Evolutionary conservation across 2,888 invertebrate species (phyloP).

Genomic region (Nemurella pictetii): DNA sequence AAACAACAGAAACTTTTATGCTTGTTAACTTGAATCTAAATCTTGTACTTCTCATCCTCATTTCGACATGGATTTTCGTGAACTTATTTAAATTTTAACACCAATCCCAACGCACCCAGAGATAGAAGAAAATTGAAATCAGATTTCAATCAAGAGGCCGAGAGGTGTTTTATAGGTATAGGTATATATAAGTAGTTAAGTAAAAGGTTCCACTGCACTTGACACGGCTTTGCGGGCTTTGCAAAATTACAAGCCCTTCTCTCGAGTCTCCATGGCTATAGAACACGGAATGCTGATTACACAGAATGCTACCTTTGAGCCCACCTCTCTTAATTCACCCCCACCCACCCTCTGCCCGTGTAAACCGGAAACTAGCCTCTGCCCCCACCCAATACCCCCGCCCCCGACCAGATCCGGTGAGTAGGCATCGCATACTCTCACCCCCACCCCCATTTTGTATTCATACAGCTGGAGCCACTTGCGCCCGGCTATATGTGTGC

Average conservation of each 20-base stretch:
- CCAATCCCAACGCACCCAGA: background rate
- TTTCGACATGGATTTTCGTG: background rate
- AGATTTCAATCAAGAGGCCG: background rate
- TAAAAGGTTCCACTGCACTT: background rate
- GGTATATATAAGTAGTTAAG: background rate
- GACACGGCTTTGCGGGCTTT: background rate
- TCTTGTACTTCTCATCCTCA: background rate
- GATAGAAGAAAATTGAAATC: background rate
- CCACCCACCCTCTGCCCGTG: background rate
- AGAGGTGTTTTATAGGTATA: background rate
- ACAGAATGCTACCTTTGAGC: background rate
- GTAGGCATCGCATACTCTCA: no score
- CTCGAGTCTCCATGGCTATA: background rate
- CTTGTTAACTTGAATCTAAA: no score
- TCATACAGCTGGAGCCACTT: background rate
- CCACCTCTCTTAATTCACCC: constrained; percentile 1
- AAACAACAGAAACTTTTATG: background rate
- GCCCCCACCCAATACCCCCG: background rate
- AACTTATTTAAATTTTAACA: background rate
- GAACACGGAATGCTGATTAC: constrained; percentile 7
- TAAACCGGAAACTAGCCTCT: background rate
- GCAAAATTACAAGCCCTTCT: background rate
- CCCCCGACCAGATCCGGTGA: background rate
- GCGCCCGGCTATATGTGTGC: background rate
- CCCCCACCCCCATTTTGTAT: background rate